Base-by-base conservation (phyloP, 2,888 invertebrate genomes). In the Dendrolimus pini region DNA sequence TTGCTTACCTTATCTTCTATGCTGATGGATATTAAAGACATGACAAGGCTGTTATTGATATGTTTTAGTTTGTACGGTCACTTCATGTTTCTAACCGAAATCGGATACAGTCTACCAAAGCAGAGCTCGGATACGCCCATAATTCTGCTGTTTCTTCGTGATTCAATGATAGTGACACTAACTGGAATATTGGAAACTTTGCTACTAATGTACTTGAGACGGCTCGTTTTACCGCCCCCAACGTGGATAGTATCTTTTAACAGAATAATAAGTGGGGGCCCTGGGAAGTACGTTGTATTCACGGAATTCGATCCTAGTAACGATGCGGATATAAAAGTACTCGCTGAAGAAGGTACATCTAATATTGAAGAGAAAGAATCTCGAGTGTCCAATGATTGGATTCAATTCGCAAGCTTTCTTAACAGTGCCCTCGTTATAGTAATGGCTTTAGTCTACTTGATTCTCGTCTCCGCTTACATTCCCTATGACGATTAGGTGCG, bases 21-120 rank as follows among this genome's bases (percentile, higher is more conserved):
- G 55, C 85, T 92, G 70, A 72, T 94, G 65, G 92, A 93, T 64
- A 90, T 93, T 0, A 85, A 86, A 59, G 91, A 92, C 56, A 79
- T 85, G 55, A 93, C 93, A 55, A 84, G 94, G 61, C 73, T 94
- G 41, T 71, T 89, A 42, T 68, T 94, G 53, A 85, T 91, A 54
- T 89, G 91, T 63, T 86, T 93, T 54, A 93, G 93, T 71, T 84
- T 94, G n/a, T 85, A 93, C 54, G 91, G 91, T 12, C 94, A 94
- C 70, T 91, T 93, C 59, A 72, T 91, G 41, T 92, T 92, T 69
- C 75, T 94, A 1, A 92, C 92, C 55, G 92, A 93, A 74, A 78
- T 94, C 13, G 91, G 92, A 13, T 93, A 92, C 82, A 82, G 89
- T 59, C 78, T 94, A 52, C 94, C 94, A 2, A 85, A 91, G 60